These are phyloP conservation scores for Catalaphyllia jardinei DNA, from an alignment of 64 coral and sea anemone species.

Conservation along the genomic window DNA sequence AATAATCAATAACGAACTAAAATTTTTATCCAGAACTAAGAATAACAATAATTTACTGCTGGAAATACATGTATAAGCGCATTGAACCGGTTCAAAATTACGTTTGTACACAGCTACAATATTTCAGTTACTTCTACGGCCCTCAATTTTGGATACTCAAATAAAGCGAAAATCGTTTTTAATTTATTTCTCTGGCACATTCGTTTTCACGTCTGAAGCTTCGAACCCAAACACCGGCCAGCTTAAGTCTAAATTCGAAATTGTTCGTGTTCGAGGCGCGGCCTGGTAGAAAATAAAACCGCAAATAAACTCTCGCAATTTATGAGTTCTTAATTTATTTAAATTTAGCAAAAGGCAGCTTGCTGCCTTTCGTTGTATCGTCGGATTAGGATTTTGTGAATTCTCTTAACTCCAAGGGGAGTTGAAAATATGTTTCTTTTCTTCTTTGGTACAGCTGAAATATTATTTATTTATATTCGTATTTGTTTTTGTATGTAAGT, in stretches of 20 bases:
- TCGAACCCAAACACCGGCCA: too few relatives aligned
- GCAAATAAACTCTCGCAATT: not conserved
- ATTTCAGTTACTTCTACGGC: not conserved
- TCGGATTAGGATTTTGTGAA: not conserved
- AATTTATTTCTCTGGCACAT: not conserved
- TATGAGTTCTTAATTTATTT: not conserved
- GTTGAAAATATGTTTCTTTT: not conserved
- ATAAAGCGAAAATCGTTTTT: not conserved
- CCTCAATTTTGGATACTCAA: not conserved
- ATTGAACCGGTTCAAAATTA: too few relatives aligned
- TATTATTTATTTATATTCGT: conserved; percentile 11
- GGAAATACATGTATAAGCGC: too few relatives aligned
- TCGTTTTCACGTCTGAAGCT: not conserved
- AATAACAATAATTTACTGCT: too few relatives aligned
- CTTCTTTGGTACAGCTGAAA: not conserved
- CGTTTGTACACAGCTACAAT: too few relatives aligned
- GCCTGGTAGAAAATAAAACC: not conserved
- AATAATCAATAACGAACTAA: not conserved
- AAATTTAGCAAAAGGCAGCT: not conserved
- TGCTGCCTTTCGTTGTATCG: not conserved
- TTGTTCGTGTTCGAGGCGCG: not conserved
- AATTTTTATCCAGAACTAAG: not conserved
- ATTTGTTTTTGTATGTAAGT: conserved; percentile 4
- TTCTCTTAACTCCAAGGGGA: conserved; percentile 7
- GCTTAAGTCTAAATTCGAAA: not conserved